Conservation (phyloP, 1,140 invertebrate genomes). For the Aradophagus sp. region DNA sequence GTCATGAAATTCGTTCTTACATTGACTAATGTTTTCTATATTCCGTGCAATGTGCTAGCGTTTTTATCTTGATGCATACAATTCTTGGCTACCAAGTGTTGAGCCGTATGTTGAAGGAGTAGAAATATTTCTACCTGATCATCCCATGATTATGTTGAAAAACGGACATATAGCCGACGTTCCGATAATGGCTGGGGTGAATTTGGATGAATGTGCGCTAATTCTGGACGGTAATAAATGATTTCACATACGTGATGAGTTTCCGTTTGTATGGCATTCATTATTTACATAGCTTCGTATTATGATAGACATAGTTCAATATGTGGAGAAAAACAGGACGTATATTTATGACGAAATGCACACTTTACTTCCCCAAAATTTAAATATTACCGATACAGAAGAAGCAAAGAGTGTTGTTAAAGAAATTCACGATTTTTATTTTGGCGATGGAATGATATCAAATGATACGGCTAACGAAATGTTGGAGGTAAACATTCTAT, state of each 20-base stretch:
- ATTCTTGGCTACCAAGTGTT: conserved; percentile 82
- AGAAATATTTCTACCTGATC: conserved; percentile 78
- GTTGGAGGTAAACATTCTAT: too few relatives aligned
- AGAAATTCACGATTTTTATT: conserved; percentile 78
- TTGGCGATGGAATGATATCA: conserved; percentile 74
- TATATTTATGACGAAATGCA: conserved; percentile 72
- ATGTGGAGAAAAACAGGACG: conserved; percentile 59
- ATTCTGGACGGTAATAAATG: conserved; percentile 64
- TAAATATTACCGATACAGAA: conserved; percentile 73
- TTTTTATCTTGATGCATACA: conserved; percentile 62
- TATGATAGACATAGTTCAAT: background rate
- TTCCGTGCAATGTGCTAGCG: too few relatives aligned
- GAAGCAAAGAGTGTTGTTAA: conserved; percentile 72
- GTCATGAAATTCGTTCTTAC: too few relatives aligned
- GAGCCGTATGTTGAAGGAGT: conserved; percentile 74
- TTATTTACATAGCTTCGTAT: too few relatives aligned
- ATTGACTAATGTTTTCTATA: too few relatives aligned
- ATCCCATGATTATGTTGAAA: conserved; percentile 75
- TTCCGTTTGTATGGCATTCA: too few relatives aligned
- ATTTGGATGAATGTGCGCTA: conserved; percentile 77
- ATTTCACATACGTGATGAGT: too few relatives aligned
- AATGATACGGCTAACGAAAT: too few relatives aligned
- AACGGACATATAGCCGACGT: conserved; percentile 76
- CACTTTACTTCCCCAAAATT: conserved; percentile 77
- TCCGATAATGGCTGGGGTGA: conserved; percentile 80